Base-by-base conservation (phyloP, 1,140 invertebrate species). In the Bemisia tabaci region DNA sequence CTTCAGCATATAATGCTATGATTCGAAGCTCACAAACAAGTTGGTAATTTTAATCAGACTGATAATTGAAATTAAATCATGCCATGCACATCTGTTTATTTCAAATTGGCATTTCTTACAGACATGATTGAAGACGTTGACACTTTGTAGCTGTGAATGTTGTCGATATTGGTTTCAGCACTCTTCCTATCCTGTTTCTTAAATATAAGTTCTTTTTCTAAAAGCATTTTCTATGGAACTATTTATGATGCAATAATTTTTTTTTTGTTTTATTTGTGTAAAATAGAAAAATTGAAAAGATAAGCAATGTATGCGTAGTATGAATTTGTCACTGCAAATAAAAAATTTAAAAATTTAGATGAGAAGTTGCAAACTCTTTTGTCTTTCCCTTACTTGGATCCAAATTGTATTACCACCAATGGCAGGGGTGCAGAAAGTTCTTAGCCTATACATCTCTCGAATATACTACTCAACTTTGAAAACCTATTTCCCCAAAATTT, bases 271-370 rank as follows among this genome's bases (percentile, higher is more conserved):
- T 48, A 5, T 48, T 48, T 48, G 33, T 48, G 33, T 48, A 48
- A 48, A 48, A 48, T 48, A 48, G 33, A 48, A 17, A n/a, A 48
- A 48, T 48, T 48, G 33, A 48, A 48, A 48, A 9, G 5, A 48
- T 48, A 48, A 48, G 33, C 33, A 48, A 48, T 48, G 33, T 48
- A 48, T 48, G 17, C 33, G 17, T 48, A 48, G 33, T 48, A 48
- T 48, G 5, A 48, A 48, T 48, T 48, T 48, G 33, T 48, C 33
- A 48, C 33, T n/a, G 33, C 5, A 17, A 48, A 48, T 48, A 48
- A 48, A 48, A n/a, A 48, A 48, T 48, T 48, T 48, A 48, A 48
- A 48, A 48, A 48, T n/a, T n/a, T n/a, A n/a, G n/a, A n/a, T n/a
- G n/a, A n/a, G n/a, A n/a, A n/a, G n/a, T n/a, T n/a, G n/a, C 33